phyloP scores from a whole-genome alignment of 2,888 invertebrate species.

The Diaperis boleti region DNA sequence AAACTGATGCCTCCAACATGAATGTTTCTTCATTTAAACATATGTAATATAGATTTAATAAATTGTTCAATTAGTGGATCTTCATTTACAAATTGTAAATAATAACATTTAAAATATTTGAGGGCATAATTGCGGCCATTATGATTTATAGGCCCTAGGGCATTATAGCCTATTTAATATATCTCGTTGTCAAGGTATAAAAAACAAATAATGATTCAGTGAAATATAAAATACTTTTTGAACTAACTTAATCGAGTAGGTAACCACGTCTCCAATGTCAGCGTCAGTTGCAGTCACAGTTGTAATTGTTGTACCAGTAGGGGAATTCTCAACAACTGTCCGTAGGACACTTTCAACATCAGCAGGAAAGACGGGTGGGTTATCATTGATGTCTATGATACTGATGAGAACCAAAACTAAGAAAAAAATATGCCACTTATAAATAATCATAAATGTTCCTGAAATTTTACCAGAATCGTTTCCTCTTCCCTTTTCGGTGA shows the following conservation, averaged over 20 bases:
- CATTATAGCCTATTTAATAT: too few relatives aligned
- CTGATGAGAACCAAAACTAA: conserved; percentile 71
- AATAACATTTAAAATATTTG: too few relatives aligned
- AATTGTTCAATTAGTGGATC: too few relatives aligned
- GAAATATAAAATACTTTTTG: not conserved
- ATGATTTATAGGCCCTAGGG: too few relatives aligned
- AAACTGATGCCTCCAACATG: too few relatives aligned
- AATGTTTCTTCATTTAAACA: too few relatives aligned
- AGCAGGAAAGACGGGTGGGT: conserved; percentile 70
- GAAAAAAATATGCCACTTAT: conserved; percentile 9
- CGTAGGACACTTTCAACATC: conserved; percentile 65
- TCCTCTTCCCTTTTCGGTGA: conserved; percentile 60
- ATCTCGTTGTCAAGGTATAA: too few relatives aligned
- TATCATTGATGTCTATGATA: conserved; percentile 75
- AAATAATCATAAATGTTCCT: not conserved
- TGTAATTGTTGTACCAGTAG: conserved; percentile 68
- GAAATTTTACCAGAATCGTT: conserved; percentile 67
- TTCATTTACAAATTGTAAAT: too few relatives aligned
- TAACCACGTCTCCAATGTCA: conserved; percentile 62
- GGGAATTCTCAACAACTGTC: conserved; percentile 70
- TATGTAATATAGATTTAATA: too few relatives aligned
- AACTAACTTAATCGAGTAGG: conserved; percentile 14
- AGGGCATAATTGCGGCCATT: too few relatives aligned
- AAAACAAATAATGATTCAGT: too few relatives aligned
- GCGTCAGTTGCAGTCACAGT: conserved; percentile 72